Base-by-base conservation (phyloP, 2,797 vertebrate genomes). In the Loriculus beryllinus region DNA sequence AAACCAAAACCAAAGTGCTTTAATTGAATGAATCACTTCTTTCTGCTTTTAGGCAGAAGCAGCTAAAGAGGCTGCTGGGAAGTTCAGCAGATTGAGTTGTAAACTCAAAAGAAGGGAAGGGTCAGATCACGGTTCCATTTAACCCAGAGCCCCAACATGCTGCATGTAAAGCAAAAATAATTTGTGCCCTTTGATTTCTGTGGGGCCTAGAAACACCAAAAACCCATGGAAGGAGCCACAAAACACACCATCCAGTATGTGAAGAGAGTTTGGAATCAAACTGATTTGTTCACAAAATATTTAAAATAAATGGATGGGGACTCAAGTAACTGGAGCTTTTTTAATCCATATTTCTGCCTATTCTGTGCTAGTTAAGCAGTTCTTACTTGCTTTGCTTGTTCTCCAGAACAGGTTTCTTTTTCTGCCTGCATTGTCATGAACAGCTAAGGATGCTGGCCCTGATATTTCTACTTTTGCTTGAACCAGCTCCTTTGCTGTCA, bases 21-120 rank as follows among this genome's bases (percentile, higher is more conserved):
- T 85, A 93, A 80, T 87, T 91, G 91, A 91, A 3, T 76, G 74
- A 96, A 86, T 85, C 72, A 29, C 49, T 88, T 77, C 82, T 89
- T 91, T 71, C 62, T 83, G 79, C 91, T 91, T 83, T 88, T 56
- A 92, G 68, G 87, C 74, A 88, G 88, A 91, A 75, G 71, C 69
- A 81, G 62, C 79, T 89, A 72, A 88, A 57, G 28, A 87, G 64
- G 40, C 37, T 86, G 33, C 40, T 89, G 76, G n/a, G 49, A 39
- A 74, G 42, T 57, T 91, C 76, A 85, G 75, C 62, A 87, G 81
- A 78, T 20, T 54, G 57, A 49, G 49, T 8, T 71, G 69, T 9
- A 74, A 93, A 95, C n/a, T 80, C 64, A 77, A 82, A 90, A 81
- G 77, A 31, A 68, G 25, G 35, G 54, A 83, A 35, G 13, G 45